Evolutionary conservation across 1,140 invertebrate genomes (phyloP).

Genomic region (Drosophila setifemur): DNA sequence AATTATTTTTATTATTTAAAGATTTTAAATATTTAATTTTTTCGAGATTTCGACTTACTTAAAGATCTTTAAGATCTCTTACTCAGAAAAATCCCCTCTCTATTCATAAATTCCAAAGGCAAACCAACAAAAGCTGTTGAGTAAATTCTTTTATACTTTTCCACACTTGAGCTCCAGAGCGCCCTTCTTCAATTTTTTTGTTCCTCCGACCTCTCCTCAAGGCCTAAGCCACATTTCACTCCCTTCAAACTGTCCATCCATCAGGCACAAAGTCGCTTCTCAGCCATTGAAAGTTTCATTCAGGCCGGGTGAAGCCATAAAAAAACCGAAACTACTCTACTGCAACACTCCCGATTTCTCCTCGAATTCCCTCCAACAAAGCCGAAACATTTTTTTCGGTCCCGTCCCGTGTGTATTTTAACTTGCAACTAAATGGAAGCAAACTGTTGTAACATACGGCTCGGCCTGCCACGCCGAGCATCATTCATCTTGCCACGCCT

Average conservation of each 20-base stretch:
- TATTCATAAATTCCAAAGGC: neutral
- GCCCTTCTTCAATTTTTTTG: constrained; percentile 1
- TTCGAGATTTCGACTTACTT: no score
- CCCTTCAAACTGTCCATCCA: constrained; percentile 52
- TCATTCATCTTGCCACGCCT: constrained; percentile 71
- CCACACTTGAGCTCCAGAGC: constrained; percentile 6
- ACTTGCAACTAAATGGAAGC: constrained; percentile 72
- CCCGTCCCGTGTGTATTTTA: constrained; percentile 61
- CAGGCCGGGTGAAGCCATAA: neutral
- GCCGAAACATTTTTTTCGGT: constrained; percentile 65
- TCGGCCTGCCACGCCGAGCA: constrained; percentile 40
- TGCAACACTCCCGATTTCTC: neutral
- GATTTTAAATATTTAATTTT: no score
- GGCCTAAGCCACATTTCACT: constrained; percentile 57
- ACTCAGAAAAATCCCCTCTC: neutral
- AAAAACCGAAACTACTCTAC: constrained; percentile 18
- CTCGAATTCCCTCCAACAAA: constrained; percentile 36
- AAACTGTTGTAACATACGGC: constrained; percentile 51
- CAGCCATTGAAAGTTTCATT: constrained; percentile 40
- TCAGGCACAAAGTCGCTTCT: constrained; percentile 45
- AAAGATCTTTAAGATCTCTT: no score
- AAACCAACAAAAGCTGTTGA: constrained; percentile 2
- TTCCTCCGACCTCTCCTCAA: neutral
- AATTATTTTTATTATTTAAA: no score
- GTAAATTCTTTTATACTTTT: constrained; percentile 11